These are phyloP conservation scores for Grus americana DNA, from an alignment of 2,113 vertebrate species.

Conservation along the genomic window DNA sequence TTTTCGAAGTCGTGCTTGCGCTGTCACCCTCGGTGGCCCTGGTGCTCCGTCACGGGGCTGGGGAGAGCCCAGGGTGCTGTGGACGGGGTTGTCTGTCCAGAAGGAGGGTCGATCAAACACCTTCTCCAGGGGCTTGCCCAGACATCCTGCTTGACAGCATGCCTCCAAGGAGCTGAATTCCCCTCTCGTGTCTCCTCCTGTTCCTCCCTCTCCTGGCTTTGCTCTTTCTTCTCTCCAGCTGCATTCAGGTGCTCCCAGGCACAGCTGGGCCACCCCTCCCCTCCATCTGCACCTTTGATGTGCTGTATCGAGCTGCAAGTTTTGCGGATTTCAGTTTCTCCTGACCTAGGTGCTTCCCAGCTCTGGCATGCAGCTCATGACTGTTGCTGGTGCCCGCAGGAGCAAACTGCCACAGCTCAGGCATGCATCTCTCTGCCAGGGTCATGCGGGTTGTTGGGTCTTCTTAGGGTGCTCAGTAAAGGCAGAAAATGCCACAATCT, in stretches of 20 bases:
- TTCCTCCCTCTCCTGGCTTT: neutral
- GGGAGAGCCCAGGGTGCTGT: neutral
- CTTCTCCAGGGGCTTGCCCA: neutral
- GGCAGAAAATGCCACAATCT: fast-evolving
- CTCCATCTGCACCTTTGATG: neutral
- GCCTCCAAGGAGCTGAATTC: constrained; percentile 8
- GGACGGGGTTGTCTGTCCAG: neutral
- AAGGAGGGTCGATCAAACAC: fast-evolving
- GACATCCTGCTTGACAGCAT: neutral
- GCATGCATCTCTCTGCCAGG: neutral
- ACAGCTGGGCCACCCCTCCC: neutral
- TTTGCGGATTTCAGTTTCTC: neutral
- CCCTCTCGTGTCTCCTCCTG: neutral
- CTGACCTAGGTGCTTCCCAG: neutral
- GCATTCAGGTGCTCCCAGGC: neutral
- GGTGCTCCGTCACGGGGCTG: neutral
- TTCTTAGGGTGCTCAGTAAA: neutral
- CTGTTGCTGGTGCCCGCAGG: neutral
- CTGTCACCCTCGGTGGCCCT: neutral
- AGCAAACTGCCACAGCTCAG: neutral
- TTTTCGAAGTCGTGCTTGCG: fast-evolving
- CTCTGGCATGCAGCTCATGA: neutral
- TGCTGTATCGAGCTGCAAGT: neutral
- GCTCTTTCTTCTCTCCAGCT: neutral
- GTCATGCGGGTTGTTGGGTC: neutral